Conservation (phyloP, 64 coral and sea anemone species). For the Orbicella faveolata region DNA sequence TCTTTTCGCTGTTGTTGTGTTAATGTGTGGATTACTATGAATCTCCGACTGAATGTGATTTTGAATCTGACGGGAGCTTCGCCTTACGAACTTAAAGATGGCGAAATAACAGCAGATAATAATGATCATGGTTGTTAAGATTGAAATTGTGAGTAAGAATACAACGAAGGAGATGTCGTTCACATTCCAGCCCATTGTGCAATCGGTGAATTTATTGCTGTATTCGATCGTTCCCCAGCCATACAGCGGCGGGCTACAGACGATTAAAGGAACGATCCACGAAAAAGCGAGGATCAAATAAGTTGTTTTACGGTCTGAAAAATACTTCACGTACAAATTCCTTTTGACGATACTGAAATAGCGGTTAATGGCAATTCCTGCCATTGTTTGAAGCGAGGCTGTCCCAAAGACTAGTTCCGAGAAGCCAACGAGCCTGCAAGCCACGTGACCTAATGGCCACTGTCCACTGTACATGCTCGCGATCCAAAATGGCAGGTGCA, state of each 20-base stretch:
- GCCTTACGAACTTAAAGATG: constrained; percentile 55
- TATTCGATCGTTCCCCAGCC: constrained; percentile 66
- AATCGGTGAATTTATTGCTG: constrained; percentile 54
- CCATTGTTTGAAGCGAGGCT: constrained; percentile 51
- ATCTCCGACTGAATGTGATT: neutral
- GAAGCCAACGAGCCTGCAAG: constrained; percentile 20
- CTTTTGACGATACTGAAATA: constrained; percentile 61
- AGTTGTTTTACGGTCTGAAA: constrained; percentile 48
- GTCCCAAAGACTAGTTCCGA: constrained; percentile 53
- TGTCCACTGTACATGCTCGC: constrained; percentile 34
- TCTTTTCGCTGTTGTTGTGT: neutral
- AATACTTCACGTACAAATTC: constrained; percentile 40
- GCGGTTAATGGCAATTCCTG: constrained; percentile 49
- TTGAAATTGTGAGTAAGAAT: constrained; percentile 19
- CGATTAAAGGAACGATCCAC: constrained; percentile 40
- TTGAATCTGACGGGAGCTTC: constrained; percentile 8
- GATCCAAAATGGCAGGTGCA: constrained; percentile 74
- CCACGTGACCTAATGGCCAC: constrained; percentile 46
- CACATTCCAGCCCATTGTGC: constrained; percentile 44
- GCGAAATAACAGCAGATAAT: constrained; percentile 60
- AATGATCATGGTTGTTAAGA: constrained; percentile 35
- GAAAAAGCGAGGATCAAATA: constrained; percentile 1
- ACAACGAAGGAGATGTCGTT: constrained; percentile 29
- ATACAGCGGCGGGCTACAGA: constrained; percentile 44
- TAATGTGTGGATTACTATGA: neutral